Conservation (phyloP, 2,113 vertebrate species). For the Strigops habroptila region DNA sequence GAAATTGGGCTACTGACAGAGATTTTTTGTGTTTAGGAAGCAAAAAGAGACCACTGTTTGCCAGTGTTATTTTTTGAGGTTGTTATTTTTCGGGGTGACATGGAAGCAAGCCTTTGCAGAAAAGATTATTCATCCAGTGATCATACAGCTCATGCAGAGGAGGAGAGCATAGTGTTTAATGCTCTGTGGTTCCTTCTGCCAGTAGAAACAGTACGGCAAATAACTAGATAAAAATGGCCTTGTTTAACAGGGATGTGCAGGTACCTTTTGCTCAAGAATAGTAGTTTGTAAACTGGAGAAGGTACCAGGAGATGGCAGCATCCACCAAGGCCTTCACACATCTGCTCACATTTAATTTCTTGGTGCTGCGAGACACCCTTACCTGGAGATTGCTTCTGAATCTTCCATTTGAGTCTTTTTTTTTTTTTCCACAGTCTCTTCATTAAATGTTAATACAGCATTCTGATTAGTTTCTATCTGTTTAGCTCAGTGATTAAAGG, state of each 20-base stretch:
- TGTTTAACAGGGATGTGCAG: background rate
- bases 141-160: background rate
- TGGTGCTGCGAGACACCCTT: background rate
- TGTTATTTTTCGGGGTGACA: background rate
- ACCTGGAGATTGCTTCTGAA: background rate
- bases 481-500: background rate
- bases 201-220: background rate
- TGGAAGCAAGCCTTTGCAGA: background rate
- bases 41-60: background rate
- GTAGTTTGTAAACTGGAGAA: background rate
- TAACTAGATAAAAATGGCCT: background rate
- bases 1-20: background rate
- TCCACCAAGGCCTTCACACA: background rate
- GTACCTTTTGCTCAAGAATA: background rate
- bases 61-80: background rate
- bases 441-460: background rate
- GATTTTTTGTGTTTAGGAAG: background rate
- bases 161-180: background rate
- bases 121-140: background rate
- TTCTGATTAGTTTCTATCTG: background rate
- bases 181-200: background rate
- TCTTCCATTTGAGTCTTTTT: background rate
- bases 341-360: background rate
- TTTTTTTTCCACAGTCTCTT: background rate
- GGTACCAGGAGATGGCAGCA: constrained; percentile 64